Evolutionary conservation across 2,113 vertebrate species (phyloP).

Genomic region (Odocoileus hemionus): DNA sequence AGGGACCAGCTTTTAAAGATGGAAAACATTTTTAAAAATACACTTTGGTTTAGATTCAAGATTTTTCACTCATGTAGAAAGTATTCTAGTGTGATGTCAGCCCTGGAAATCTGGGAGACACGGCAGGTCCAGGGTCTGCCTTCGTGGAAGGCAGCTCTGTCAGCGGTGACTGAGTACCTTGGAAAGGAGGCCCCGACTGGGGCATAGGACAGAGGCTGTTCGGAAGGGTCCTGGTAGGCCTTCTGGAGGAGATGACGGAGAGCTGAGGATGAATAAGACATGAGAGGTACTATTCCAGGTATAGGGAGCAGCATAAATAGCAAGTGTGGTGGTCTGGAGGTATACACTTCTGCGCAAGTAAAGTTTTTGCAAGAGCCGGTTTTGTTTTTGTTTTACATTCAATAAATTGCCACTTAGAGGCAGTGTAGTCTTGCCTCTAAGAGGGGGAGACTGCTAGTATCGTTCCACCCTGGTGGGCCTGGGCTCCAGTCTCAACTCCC

Average conservation of each 20-base stretch:
- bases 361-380: background rate
- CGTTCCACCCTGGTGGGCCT: background rate
- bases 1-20: background rate
- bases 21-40: background rate
- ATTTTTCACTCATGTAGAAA: background rate
- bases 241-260: background rate
- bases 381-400: background rate
- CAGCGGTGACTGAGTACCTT: background rate
- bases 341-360: background rate
- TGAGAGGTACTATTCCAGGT: background rate
- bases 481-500: background rate
- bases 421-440: background rate
- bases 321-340: background rate
- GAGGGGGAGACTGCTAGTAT: background rate
- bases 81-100: background rate
- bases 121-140: background rate
- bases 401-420: background rate
- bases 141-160: background rate
- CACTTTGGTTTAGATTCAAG: background rate
- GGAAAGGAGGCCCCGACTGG: background rate
- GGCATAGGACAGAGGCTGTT: background rate
- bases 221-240: background rate
- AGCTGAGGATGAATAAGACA: background rate
- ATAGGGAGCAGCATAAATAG: background rate
- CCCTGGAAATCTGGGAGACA: background rate